Base-by-base conservation (phyloP, 1,140 invertebrate species). In the Drosophila kepulauana region DNA sequence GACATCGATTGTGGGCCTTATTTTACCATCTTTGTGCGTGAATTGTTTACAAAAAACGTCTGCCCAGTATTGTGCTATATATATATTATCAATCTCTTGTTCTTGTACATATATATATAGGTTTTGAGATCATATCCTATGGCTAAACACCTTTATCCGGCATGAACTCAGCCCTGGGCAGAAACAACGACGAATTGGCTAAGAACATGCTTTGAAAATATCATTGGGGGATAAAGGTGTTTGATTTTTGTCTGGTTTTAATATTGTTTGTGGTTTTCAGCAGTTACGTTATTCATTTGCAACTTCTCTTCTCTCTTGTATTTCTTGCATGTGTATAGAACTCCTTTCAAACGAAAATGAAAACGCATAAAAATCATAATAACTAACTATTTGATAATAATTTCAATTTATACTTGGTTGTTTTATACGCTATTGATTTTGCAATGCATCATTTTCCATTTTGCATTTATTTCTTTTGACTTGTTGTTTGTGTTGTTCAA, bases 1-100 rank as follows among this genome's bases (percentile, higher is more conserved):
- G 81, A 68, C 75, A 78, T 85, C 74, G 78, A 87, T 81, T 79
- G 80, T 75, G 90, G 89, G 78, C 77, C 79, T 78, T 78, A 80
- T 92, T 92, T 92, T 92, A 92, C 85, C 88, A 92, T 57, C 80
- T 92, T 92, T 92, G 91, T 92, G 91, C 91, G 91, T 92, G 91
- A 92, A 92, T 92, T 92, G 91, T 92, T 92, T 92, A 92, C 91
- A 92, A 92, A 92, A 92, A 92, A 92, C 91, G 91, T 92, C 91
- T 92, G 91, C 91, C 91, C 91, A 92, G 84, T 92, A 91, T 88
- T 87, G 52, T 28, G 62, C 56, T 66, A 85, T 89, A 78, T 80
- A 86, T 76, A 87, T 84, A 70, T 38, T 43, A 58, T 82, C 52
- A 71, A 38, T 5, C 43, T 41, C 41, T 10, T 57, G 13, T 57